A percentile compares a stretch with the other conserved stretches of the same genome.
These are phyloP conservation scores for Panthera uncia DNA, from an alignment of 2,113 vertebrate genomes.

Conservation along the genomic window DNA sequence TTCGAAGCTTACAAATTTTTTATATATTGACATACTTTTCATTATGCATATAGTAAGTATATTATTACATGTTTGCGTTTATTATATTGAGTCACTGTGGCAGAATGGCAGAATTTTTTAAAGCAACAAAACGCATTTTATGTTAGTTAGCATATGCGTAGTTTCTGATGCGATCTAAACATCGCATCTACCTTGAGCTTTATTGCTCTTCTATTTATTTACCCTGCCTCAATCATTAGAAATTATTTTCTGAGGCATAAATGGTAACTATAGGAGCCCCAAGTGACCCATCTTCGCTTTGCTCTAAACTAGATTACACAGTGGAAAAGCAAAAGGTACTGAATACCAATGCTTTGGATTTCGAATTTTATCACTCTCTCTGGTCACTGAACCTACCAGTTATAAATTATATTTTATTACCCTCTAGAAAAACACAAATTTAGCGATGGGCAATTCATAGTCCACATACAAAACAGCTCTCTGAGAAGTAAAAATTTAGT, in stretches of 20 bases:
- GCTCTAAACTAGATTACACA: conserved; percentile 50
- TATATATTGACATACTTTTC: not conserved
- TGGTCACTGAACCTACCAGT: conserved; percentile 62
- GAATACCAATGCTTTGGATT: conserved; percentile 46
- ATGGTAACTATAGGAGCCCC: conserved; percentile 43
- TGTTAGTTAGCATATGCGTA: not conserved
- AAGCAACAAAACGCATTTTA: conserved; percentile 12
- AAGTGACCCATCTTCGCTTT: conserved; percentile 48
- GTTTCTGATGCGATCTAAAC: conserved; percentile 34
- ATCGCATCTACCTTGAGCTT: conserved; percentile 50
- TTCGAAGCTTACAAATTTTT: conserved; percentile 10
- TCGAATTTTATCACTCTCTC: conserved; percentile 68
- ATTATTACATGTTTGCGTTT: conserved; percentile 7
- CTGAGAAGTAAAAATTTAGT: conserved; percentile 34
- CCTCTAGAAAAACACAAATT: conserved; percentile 72
- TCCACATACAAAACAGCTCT: conserved; percentile 54
- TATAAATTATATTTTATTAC: conserved; percentile 74
- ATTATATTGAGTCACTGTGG: not conserved
- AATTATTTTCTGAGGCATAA: conserved; percentile 55
- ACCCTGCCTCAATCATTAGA: conserved; percentile 59
- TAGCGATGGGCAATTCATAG: conserved; percentile 49
- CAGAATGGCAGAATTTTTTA: conserved; percentile 19
- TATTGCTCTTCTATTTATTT: conserved; percentile 57
- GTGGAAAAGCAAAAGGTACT: conserved; percentile 7
- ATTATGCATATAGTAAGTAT: not conserved